Evolutionary conservation across 1,140 invertebrate genomes (phyloP).

Genomic region (Bactericera cockerelli): DNA sequence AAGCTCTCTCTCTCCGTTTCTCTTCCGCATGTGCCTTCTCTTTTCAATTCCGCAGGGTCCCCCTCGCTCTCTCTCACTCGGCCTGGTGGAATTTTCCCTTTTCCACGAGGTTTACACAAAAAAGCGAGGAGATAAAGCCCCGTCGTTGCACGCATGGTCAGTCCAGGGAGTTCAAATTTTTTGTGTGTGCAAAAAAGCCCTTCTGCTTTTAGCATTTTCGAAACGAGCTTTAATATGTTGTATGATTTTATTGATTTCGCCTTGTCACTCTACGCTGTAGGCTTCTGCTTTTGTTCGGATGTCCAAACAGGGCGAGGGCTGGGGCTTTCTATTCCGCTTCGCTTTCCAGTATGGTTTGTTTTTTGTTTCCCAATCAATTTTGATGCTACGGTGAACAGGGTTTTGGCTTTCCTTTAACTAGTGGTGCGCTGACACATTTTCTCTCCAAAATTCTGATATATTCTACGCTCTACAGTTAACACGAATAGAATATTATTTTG

Average conservation of each 20-base stretch:
- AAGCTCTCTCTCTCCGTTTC: not conserved
- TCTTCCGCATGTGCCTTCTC: not conserved
- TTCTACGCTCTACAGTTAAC: no score
- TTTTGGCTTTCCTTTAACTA: no score
- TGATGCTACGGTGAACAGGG: no score
- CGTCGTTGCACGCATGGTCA: slow-evolving; percentile 8
- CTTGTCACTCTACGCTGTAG: not conserved
- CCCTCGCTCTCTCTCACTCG: not conserved
- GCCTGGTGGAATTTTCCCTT: slow-evolving; percentile 7
- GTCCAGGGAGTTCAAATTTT: slow-evolving; percentile 1
- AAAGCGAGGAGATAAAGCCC: slow-evolving; percentile 4
- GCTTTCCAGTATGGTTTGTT: no score
- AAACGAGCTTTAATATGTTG: not conserved
- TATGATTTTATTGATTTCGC: slow-evolving; percentile 8
- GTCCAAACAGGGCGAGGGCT: no score
- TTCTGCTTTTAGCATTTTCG: slow-evolving; percentile 5
- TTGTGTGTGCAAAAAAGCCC: slow-evolving; percentile 8
- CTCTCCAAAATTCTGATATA: no score
- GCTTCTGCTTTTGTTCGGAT: not conserved
- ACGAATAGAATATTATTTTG: no score
- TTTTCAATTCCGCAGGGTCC: not conserved
- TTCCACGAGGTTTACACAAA: not conserved
- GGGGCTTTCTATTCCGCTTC: no score
- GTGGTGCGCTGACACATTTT: no score
- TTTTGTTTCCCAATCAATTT: no score